Base-by-base conservation (phyloP, 2,797 vertebrate genomes). In the Lutjanus campechanus region DNA sequence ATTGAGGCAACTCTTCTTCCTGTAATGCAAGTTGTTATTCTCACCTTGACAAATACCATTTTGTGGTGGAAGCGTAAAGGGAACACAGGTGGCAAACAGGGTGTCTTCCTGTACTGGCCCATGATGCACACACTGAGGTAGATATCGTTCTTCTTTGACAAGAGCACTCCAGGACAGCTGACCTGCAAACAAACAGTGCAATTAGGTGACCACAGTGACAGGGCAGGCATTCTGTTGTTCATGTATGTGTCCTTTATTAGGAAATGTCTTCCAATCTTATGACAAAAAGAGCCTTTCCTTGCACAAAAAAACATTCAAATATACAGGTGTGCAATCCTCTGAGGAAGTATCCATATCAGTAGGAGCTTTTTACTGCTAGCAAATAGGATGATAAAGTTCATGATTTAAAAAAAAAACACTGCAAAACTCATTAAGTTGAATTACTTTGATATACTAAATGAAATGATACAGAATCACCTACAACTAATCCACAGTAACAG, bases 21-120 rank as follows among this genome's bases (percentile, higher is more conserved):
- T 82, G n/a, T 36, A 54, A 68, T 51, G 46, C 9, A 46, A 68
- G 5, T 44, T 41, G 47, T 58, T 49, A 71, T 54, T 76, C 91
- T 93, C 85, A 99, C 98, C 97, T 98, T 98, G 90, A 95, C 95
- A 94, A 99, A 98, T 25, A 94, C 84, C 94, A 99, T 96, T 87
- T 94, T 96, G 89, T 97, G 96, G 74, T 96, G 93, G 91, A 98
- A 97, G 80, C 85, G 75, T 72, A 99, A 88, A 65, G 98, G 98
- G 68, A 99, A 99, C 12, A 79, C 87, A 25, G 97, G 95, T 71
- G 96, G 95, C 82, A 97, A 87, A 78, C 94, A 92, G 16, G 86
- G 92, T 72, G 97, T 98, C 94, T 96, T 98, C 88, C 89, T 96
- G 91, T 95, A 95, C 84, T 98, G 97, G 50, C 97, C 97, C 95